phyloP scores from a whole-genome alignment of 2,797 vertebrate genomes.

The Tinamus major region DNA sequence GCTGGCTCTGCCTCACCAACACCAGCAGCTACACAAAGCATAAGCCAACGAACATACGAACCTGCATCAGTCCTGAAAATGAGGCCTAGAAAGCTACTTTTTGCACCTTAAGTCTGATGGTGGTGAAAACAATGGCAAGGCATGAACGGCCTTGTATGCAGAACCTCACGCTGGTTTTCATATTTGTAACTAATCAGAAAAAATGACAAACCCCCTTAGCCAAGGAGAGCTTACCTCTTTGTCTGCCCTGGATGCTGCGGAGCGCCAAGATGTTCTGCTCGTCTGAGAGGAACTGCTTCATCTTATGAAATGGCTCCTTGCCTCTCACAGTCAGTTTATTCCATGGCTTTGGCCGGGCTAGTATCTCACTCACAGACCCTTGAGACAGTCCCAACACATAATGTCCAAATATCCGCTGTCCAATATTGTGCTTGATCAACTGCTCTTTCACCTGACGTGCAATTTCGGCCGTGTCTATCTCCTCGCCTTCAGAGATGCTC shows the following conservation, averaged over 20 bases:
- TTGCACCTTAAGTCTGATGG: background rate
- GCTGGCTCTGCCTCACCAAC: constrained; percentile 5
- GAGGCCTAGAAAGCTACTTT: background rate
- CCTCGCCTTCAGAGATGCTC: constrained; percentile 91
- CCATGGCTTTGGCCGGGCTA: constrained; percentile 89
- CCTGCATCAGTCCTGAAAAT: background rate
- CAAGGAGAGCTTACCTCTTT: constrained; percentile 85
- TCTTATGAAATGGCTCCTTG: constrained; percentile 98
- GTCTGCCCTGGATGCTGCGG: constrained; percentile 96
- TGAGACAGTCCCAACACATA: constrained; percentile 96
- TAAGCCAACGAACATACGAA: background rate
- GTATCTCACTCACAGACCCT: constrained; percentile 96
- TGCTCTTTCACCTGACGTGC: constrained; percentile 98
- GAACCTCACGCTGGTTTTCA: background rate
- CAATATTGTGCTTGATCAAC: constrained; percentile 98
- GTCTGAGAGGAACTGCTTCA: constrained; percentile 97
- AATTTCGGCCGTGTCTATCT: constrained; percentile 96
- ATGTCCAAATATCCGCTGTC: constrained; percentile 96
- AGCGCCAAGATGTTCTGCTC: constrained; percentile 97
- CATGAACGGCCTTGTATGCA: rapidly evolving
- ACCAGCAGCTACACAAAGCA: background rate
- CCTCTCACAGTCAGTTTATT: constrained; percentile 91
- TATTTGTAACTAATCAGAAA: background rate
- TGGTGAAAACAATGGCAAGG: background rate
- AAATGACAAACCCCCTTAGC: background rate